phyloP scores from a whole-genome alignment of 2,113 vertebrate species.

The Pseudolaguvia tuberculata region DNA sequence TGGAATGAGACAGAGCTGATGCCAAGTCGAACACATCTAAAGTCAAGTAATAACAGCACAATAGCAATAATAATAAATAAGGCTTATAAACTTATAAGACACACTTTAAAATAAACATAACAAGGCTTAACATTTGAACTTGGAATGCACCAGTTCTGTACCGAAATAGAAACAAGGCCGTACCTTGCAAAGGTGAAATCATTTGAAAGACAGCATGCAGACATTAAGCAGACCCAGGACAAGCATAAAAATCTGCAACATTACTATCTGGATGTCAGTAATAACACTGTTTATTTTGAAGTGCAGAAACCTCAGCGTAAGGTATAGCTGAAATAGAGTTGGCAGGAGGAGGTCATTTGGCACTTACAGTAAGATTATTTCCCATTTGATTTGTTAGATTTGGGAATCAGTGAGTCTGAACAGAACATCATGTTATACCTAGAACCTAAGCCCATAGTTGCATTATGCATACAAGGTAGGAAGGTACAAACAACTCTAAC shows the following conservation, averaged over 20 bases:
- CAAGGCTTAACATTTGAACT: neutral
- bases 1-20: neutral
- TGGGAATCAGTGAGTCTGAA: neutral
- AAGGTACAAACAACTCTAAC: slow-evolving; percentile 11
- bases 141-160: neutral
- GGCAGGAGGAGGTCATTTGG: neutral
- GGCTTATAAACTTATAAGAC: neutral
- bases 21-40: neutral
- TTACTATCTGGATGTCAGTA: neutral
- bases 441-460: neutral
- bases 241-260: slow-evolving; percentile 1
- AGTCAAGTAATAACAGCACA: neutral
- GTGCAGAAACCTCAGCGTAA: slow-evolving; percentile 1
- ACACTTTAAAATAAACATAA: neutral
- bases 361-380: neutral
- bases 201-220: neutral
- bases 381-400: neutral
- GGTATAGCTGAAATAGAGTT: neutral
- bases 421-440: slow-evolving; percentile 1
- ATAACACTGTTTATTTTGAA: neutral
- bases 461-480: neutral
- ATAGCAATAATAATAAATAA: neutral
- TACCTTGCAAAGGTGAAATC: neutral
- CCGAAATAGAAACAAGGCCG: slow-evolving; percentile 1
- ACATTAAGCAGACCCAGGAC: neutral